phyloP scores from a whole-genome alignment of 2,888 invertebrate genomes.

The Polymixis flavicincta region DNA sequence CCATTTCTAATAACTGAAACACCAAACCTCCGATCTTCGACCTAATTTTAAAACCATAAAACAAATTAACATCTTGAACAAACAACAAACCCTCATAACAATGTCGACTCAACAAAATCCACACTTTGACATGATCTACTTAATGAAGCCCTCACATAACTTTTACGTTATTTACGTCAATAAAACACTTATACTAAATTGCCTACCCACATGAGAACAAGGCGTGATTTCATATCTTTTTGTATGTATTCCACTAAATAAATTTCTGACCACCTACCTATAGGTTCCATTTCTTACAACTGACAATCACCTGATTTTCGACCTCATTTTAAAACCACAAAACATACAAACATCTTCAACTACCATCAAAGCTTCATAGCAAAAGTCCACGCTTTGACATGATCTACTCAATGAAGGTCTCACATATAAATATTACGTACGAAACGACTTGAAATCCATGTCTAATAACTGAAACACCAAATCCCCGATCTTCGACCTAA shows the following conservation, averaged over 20 bases:
- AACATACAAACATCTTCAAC: constrained; percentile 16
- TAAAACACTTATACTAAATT: no score
- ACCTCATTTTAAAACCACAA: constrained; percentile 5
- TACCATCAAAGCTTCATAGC: constrained; percentile 15
- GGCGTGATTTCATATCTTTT: no score
- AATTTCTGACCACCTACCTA: no score
- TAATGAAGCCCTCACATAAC: constrained; percentile 45
- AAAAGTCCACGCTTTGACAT: constrained; percentile 22
- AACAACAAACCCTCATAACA: constrained; percentile 26
- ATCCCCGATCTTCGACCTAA: background rate
- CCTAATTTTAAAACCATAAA: constrained; percentile 16
- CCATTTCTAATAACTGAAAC: background rate
- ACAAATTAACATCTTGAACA: constrained; percentile 25
- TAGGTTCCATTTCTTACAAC: background rate
- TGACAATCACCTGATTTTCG: background rate
- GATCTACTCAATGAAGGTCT: constrained; percentile 37
- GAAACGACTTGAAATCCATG: constrained; percentile 39
- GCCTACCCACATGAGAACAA: no score
- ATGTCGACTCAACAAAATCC: constrained; percentile 6
- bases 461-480: background rate
- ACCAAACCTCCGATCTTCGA: background rate
- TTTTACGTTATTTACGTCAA: no score
- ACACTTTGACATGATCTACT: constrained; percentile 35
- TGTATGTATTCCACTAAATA: no score
- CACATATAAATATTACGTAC: constrained; percentile 41